These are phyloP conservation scores for Tuta absoluta DNA, from an alignment of 2,888 invertebrate genomes.

Conservation along the genomic window DNA sequence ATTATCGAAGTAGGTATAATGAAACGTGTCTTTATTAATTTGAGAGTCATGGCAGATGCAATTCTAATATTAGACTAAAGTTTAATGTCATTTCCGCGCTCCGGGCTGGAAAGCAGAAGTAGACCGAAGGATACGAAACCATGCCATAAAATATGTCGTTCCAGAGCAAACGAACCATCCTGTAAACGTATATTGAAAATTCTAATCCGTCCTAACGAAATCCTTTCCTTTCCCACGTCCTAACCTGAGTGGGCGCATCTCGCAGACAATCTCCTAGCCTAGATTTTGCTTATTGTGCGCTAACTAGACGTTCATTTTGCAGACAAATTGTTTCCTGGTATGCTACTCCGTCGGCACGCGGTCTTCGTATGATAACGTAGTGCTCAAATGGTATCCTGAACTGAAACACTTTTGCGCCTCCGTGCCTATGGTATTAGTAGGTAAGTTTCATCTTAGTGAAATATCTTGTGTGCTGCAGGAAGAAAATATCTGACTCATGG, in stretches of 20 bases:
- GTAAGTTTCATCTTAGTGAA: conserved; percentile 70
- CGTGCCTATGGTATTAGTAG: conserved; percentile 91
- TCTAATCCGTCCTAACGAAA: not conserved
- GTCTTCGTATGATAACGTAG: conserved; percentile 90
- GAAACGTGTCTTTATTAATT: too few species aligned
- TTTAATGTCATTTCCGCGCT: too few species aligned
- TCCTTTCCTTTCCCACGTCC: not conserved
- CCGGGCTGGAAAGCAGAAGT: too few species aligned
- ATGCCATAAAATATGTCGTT: not conserved
- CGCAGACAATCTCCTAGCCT: conserved; percentile 13
- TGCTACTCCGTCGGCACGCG: conserved; percentile 91
- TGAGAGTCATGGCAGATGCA: too few species aligned
- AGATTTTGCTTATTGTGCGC: conserved; percentile 5
- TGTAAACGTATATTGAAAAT: not conserved
- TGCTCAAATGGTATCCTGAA: conserved; percentile 93
- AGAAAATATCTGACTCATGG: too few species aligned
- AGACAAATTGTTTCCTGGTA: conserved; percentile 93
- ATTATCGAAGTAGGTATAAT: too few species aligned
- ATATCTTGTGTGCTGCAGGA: too few species aligned
- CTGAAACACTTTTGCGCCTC: conserved; percentile 89
- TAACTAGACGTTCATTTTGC: conserved; percentile 70
- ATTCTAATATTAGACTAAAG: too few species aligned
- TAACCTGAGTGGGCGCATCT: conserved; percentile 20
- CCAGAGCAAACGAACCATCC: not conserved
- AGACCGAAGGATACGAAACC: too few species aligned